Base-by-base conservation (phyloP, 2,113 vertebrate species). In the Centropus bengalensis region DNA sequence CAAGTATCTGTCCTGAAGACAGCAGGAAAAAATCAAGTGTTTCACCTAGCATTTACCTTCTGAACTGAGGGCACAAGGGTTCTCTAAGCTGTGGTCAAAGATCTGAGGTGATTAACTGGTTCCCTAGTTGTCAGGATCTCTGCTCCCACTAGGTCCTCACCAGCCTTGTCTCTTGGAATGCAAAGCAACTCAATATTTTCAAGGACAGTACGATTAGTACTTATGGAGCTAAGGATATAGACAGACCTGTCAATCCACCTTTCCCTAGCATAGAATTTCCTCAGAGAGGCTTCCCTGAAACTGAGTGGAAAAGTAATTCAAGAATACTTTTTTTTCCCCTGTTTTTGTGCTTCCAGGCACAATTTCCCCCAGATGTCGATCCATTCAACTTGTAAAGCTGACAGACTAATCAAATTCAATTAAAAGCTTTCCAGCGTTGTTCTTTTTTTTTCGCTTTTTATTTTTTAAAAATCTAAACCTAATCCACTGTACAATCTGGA, bases 401-500 rank as follows among this genome's bases (percentile, higher is more conserved):
- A 69, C 8, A 8, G 58, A 83, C 47, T 70, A 78, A 89, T 86
- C 1, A 0, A 92, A 60, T 86, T 88, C 54, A 82, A 75, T 77
- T 86, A 88, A 86, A 91, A 88, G n/a, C 32, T 93, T 90, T 88
- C 76, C 64, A 75, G 3, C 38, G 51, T 55, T 19, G 3, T 77
- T 67, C 16, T 62, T 76, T 87, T 93, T 76, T 70, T 56, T 73
- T 95, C 87, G 42, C 45, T 49, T 79, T 81, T 92, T 82, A 15
- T 30, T 13, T 73, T 93, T 95, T 78, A 24, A 78, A 88, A 79
- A 59, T 91, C 75, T 62, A 63, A 93, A 70, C 49, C 33, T 81
- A 92, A 83, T 86, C 69, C 60, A 42, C 74, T 79, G 11, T 75
- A 70, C 82, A 95, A 44, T 95, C 88, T 95, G 86, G 83, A 82